phyloP scores from a whole-genome alignment of 2,888 invertebrate species.

The Campoplex capitator region DNA sequence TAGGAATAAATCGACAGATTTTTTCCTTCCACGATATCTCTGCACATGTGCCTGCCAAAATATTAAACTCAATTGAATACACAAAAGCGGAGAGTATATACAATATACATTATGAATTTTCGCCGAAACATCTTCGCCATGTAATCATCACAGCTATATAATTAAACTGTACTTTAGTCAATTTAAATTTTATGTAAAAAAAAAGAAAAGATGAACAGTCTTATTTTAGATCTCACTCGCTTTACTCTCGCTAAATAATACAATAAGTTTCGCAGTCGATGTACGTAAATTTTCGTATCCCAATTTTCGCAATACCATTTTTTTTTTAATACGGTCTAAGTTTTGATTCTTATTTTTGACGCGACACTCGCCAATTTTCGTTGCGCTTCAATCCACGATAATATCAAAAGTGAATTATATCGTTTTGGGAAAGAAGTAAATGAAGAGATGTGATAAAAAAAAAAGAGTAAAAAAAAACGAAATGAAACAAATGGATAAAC shows the following conservation, averaged over 20 bases:
- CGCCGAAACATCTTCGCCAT: slow-evolving; percentile 42
- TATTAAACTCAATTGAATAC: slow-evolving; percentile 18
- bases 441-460: slow-evolving; percentile 47
- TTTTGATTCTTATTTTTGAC: slow-evolving; percentile 35
- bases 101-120: slow-evolving; percentile 2
- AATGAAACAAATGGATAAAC: slow-evolving; percentile 54
- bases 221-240: slow-evolving; percentile 39
- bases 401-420: slow-evolving; percentile 54
- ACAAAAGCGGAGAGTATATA: slow-evolving; percentile 22
- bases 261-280: background rate
- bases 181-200: slow-evolving; percentile 52
- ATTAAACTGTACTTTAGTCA: slow-evolving; percentile 43
- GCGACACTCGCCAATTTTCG: background rate
- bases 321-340: slow-evolving; percentile 42
- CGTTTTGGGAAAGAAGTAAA: slow-evolving; percentile 21
- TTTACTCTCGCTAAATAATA: slow-evolving; percentile 37
- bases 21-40: slow-evolving; percentile 34
- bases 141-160: slow-evolving; percentile 34
- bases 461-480: slow-evolving; percentile 35
- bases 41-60: slow-evolving; percentile 60
- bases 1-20: slow-evolving; percentile 44
- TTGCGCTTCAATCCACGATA: slow-evolving; percentile 22
- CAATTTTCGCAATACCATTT: background rate
- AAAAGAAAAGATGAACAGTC: slow-evolving; percentile 19
- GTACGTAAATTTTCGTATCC: slow-evolving; percentile 5